Evolutionary conservation across 2,888 invertebrate species (phyloP).

Genomic region (Ceratothoa steindachneri): DNA sequence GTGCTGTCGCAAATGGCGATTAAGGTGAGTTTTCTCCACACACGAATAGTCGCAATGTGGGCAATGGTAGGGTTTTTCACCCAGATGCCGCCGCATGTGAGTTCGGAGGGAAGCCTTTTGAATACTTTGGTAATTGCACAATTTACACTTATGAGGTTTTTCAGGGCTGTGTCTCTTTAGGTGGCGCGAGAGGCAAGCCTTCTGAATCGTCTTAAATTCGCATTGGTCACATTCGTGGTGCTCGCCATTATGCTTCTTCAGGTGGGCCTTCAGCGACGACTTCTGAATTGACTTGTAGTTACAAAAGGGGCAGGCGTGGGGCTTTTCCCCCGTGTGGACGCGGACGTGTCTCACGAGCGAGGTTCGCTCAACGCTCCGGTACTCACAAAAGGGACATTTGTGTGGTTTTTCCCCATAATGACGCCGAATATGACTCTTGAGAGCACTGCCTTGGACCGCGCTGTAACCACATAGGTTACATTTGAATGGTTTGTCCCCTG

Average conservation of each 20-base stretch:
- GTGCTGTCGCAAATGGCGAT: not conserved
- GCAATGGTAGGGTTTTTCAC: not conserved
- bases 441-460: not conserved
- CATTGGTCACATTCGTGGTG: slow-evolving; percentile 9
- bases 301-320: not conserved
- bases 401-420: slow-evolving; percentile 2
- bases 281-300: slow-evolving; percentile 5
- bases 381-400: not conserved
- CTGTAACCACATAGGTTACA: not conserved
- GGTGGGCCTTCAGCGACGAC: not conserved
- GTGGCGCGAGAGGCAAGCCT: not conserved
- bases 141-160: not conserved
- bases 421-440: not conserved
- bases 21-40: slow-evolving; percentile 3
- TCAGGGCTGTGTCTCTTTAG: not conserved
- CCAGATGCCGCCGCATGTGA: not conserved
- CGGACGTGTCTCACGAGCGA: not conserved
- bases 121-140: slow-evolving; percentile 2
- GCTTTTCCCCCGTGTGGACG: slow-evolving; percentile 1
- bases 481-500: slow-evolving; percentile 4
- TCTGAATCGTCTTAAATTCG: slow-evolving; percentile 3
- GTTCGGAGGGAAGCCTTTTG: slow-evolving; percentile 5
- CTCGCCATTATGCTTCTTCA: not conserved
- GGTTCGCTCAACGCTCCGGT: not conserved
- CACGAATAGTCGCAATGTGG: not conserved